Conservation (phyloP, 2,888 invertebrate genomes). For the Catocala fraxini region DNA sequence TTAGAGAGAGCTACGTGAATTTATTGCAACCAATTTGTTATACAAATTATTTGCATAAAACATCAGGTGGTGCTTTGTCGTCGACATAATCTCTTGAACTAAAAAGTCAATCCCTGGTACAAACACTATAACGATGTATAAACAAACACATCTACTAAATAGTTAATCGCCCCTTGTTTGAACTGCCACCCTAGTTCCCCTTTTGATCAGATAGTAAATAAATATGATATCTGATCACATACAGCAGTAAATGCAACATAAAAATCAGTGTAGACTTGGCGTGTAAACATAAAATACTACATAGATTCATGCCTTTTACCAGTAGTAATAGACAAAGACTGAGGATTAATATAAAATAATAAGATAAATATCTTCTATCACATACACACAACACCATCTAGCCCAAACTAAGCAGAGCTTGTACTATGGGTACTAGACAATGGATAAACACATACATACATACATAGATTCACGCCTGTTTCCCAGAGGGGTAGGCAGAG, state of each 20-base stretch:
- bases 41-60: slow-evolving; percentile 37
- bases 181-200: slow-evolving; percentile 21
- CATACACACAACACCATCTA: no score
- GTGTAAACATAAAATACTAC: no score
- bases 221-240: slow-evolving; percentile 4
- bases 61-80: slow-evolving; percentile 27
- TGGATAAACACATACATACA: no score
- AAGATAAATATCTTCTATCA: no score
- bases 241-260: background rate
- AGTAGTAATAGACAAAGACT: no score
- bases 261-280: slow-evolving; percentile 10
- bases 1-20: slow-evolving; percentile 1
- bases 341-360: no score
- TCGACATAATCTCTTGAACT: slow-evolving; percentile 30
- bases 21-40: slow-evolving; percentile 23
- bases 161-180: slow-evolving; percentile 37
- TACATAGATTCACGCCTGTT: no score
- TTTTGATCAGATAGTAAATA: slow-evolving; percentile 20
- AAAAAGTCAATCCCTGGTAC: slow-evolving; percentile 45
- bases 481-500: no score
- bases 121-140: slow-evolving; percentile 44
- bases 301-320: no score
- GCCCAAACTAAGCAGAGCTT: no score
- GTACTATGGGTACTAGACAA: no score
- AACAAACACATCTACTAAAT: slow-evolving; percentile 34